Evolutionary conservation across 2,113 vertebrate species (phyloP).

Genomic region (Phylloscopus whistleri): DNA sequence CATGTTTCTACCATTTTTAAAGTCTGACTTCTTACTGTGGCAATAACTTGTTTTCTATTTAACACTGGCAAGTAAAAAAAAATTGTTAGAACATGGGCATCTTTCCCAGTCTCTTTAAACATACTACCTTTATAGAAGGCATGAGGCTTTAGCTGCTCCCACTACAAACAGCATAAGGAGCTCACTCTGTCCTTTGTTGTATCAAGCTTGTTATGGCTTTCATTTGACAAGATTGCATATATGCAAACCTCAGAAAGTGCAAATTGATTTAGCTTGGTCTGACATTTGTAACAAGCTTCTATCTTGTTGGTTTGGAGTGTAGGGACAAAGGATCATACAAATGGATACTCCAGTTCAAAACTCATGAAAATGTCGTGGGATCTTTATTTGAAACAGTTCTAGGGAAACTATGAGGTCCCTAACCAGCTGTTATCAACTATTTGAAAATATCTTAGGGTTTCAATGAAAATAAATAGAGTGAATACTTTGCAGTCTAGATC

Average conservation of each 20-base stretch:
- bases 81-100: conserved; percentile 35
- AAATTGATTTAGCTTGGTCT: background rate
- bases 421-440: background rate
- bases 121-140: background rate
- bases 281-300: background rate
- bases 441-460: background rate
- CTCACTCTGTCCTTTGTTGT: conserved; percentile 30
- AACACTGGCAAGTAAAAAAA: conserved; percentile 6
- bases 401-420: background rate
- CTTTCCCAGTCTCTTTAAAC: conserved; percentile 44
- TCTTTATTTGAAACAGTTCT: background rate
- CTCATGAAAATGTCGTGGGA: background rate
- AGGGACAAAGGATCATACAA: background rate
- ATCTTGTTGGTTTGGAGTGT: background rate
- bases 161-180: conserved; percentile 48
- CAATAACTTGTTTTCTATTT: conserved; percentile 21
- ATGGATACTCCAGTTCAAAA: background rate
- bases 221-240: background rate
- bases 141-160: conserved; percentile 17
- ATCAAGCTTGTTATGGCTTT: conserved; percentile 41
- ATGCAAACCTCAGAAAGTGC: background rate
- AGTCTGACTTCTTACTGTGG: background rate
- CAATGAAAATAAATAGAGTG: background rate
- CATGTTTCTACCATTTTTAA: background rate
- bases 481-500: background rate